phyloP scores from a whole-genome alignment of 2,797 vertebrate genomes.

The Sandelia bainsii region DNA sequence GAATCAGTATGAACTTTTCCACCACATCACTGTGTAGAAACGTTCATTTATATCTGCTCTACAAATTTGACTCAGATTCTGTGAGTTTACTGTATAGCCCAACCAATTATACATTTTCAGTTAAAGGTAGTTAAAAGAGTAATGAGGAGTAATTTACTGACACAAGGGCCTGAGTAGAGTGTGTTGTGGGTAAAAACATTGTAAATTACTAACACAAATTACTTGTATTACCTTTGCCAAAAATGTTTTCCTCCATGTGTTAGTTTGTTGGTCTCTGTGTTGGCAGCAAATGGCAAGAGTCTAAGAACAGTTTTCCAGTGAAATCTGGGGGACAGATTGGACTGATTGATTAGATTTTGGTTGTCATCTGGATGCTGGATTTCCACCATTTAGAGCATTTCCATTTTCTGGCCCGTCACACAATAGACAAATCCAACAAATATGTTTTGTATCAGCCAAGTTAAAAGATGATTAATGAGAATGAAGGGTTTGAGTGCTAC shows the following conservation, averaged over 20 bases:
- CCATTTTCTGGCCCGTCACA: constrained; percentile 1
- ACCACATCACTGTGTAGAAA: background rate
- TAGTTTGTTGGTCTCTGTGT: constrained; percentile 4
- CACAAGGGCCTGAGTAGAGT: too few relatives aligned
- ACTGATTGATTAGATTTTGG: constrained; percentile 21
- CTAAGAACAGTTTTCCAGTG: constrained; percentile 21
- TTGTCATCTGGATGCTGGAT: constrained; percentile 22
- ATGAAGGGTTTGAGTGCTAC: background rate
- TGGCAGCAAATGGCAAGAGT: constrained; percentile 13
- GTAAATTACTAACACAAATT: background rate
- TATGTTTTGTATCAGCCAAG: constrained; percentile 11
- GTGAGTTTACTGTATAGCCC: too few relatives aligned
- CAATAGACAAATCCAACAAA: background rate
- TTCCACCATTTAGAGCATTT: constrained; percentile 2
- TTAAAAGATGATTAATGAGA: constrained; percentile 2
- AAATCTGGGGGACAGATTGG: constrained; percentile 43
- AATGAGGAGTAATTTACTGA: too few relatives aligned
- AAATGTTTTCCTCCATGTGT: background rate
- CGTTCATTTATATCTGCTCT: too few relatives aligned
- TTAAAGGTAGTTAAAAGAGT: too few relatives aligned
- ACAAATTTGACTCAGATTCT: too few relatives aligned
- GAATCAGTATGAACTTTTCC: constrained; percentile 17
- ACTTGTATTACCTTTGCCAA: background rate
- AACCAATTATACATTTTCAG: too few relatives aligned
- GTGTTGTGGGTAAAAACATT: background rate